Percentiles rank a stretch among this genome's conserved stretches.
These are phyloP conservation scores for Mizuhopecten yessoensis DNA, from an alignment of 1,140 invertebrate genomes.

Conservation along the genomic window DNA sequence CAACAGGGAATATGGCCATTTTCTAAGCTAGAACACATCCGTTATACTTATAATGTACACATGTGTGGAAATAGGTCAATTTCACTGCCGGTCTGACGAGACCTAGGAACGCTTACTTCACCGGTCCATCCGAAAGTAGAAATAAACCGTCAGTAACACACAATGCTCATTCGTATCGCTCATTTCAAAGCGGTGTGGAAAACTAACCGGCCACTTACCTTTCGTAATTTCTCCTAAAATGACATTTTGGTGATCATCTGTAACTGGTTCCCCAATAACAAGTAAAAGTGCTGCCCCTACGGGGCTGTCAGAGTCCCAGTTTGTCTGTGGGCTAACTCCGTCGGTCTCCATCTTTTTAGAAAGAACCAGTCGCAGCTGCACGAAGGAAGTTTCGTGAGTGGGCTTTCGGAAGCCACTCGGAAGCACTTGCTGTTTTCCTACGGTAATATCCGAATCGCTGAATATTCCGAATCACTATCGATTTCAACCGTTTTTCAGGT, in stretches of 20 bases:
- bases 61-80: slow-evolving; percentile 5
- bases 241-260: slow-evolving; percentile 60
- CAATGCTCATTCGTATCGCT: neutral
- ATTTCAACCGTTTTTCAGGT: slow-evolving; percentile 19
- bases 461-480: slow-evolving; percentile 33
- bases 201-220: slow-evolving; percentile 48
- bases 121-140: slow-evolving; percentile 29
- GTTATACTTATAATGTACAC: neutral
- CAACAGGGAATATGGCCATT: neutral
- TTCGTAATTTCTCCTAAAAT: slow-evolving; percentile 62
- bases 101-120: neutral
- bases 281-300: slow-evolving; percentile 53
- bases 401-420: slow-evolving; percentile 42
- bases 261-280: slow-evolving; percentile 58
- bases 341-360: slow-evolving; percentile 61
- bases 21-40: neutral
- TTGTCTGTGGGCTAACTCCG: slow-evolving; percentile 28
- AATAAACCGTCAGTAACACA: neutral
- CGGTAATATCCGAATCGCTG: neutral
- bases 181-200: neutral
- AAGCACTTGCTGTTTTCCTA: slow-evolving; percentile 12
- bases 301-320: slow-evolving; percentile 45
- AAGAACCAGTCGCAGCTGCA: slow-evolving; percentile 54
- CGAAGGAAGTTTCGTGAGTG: slow-evolving; percentile 55
- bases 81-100: neutral